These are phyloP conservation scores for Camelus bactrianus DNA, from an alignment of 2,113 vertebrate species.

Conservation along the genomic window DNA sequence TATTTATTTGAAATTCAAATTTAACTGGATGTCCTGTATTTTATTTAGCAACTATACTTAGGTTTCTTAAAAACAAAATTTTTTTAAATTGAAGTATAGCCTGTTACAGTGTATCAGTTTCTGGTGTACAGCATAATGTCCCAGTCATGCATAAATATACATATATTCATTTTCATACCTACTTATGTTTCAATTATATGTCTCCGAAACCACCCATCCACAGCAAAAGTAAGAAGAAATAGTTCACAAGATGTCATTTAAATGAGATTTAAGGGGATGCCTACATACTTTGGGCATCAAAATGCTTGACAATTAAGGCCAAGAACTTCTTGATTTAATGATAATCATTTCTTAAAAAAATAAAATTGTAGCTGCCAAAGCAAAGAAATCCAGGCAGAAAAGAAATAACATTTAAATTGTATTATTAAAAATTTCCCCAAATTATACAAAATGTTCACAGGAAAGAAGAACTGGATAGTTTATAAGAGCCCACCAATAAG, in stretches of 20 bases:
- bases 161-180: background rate
- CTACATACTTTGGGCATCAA: background rate
- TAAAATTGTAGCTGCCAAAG: background rate
- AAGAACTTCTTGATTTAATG: background rate
- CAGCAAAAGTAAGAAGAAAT: background rate
- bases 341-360: background rate
- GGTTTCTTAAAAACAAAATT: background rate
- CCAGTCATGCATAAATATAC: no score
- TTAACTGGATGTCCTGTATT: background rate
- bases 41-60: background rate
- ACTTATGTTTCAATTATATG: background rate
- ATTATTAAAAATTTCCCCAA: slow-evolving; percentile 11
- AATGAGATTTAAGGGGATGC: background rate
- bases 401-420: background rate
- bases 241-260: background rate
- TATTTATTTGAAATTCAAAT: slow-evolving; percentile 16
- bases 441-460: background rate
- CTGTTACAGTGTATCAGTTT: no score
- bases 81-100: no score
- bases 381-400: background rate
- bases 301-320: background rate
- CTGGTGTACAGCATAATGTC: no score
- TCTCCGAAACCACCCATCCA: background rate
- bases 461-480: background rate
- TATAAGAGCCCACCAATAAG: background rate